Conservation (phyloP, 2,113 vertebrate species). For the Holacanthus passer region DNA sequence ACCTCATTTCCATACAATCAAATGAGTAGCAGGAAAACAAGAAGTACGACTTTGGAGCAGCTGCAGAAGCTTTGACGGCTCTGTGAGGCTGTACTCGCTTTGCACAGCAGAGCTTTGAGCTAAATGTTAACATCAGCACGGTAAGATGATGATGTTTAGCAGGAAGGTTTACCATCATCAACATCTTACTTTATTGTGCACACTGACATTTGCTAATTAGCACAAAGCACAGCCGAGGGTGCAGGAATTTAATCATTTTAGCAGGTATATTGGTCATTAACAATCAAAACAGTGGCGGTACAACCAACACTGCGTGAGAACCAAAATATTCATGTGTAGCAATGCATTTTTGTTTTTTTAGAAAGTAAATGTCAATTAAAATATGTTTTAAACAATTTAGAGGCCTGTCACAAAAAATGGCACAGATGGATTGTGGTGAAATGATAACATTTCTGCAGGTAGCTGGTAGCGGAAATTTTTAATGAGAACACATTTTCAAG, state of each 20-base stretch:
- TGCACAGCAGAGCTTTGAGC: neutral
- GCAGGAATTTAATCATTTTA: too few species aligned
- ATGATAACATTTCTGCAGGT: neutral
- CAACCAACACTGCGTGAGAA: neutral
- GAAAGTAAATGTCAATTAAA: neutral
- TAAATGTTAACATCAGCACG: neutral
- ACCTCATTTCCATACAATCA: conserved; percentile 57
- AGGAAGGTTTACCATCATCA: neutral
- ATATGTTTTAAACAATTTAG: neutral
- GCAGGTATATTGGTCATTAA: neutral
- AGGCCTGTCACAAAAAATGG: neutral
- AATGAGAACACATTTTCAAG: too few species aligned
- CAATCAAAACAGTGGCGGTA: neutral
- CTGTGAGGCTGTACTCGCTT: neutral
- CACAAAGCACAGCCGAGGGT: too few species aligned
- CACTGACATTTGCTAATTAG: neutral
- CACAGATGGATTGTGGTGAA: neutral
- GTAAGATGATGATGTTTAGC: neutral
- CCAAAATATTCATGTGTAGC: neutral
- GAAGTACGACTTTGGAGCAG: neutral
- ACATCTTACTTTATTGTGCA: neutral
- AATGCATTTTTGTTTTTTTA: neutral
- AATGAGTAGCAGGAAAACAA: conserved; percentile 35
- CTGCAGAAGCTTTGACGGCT: neutral
- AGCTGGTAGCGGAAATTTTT: too few species aligned